Conservation (phyloP, 2,888 invertebrate species). For the Limnephilus marmoratus region DNA sequence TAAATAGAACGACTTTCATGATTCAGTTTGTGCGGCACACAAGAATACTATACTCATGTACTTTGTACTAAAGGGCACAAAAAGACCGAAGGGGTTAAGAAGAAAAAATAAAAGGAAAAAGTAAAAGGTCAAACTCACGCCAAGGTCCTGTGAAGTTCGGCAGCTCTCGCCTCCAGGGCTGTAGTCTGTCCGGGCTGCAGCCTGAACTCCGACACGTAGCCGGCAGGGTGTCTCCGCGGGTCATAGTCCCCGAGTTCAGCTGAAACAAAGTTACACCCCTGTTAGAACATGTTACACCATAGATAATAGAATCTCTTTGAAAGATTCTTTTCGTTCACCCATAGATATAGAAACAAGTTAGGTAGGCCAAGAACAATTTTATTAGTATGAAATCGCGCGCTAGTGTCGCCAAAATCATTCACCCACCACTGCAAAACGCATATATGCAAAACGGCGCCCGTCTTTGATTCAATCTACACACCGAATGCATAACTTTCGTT, state of each 20-base stretch:
- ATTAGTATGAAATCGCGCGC: too few species aligned
- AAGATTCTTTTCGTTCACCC: neutral
- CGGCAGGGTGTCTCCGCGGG: constrained; percentile 89
- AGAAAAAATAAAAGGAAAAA: neutral
- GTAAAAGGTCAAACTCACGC: constrained; percentile 79
- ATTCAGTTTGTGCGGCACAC: too few species aligned
- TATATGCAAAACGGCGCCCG: too few species aligned
- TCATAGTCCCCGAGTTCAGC: constrained; percentile 98
- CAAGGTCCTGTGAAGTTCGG: constrained; percentile 92
- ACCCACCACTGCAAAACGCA: too few species aligned
- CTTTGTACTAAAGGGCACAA: too few species aligned
- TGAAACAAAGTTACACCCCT: constrained; percentile 72
- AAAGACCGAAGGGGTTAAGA: neutral
- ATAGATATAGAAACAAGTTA: too few species aligned
- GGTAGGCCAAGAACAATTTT: too few species aligned
- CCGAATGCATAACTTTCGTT: too few species aligned
- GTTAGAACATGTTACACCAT: neutral
- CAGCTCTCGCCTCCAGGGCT: constrained; percentile 91
- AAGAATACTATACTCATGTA: too few species aligned
- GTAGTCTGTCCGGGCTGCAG: constrained; percentile 94
- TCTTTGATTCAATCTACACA: too few species aligned
- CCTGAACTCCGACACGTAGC: constrained; percentile 96
- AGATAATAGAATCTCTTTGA: neutral
- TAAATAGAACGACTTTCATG: too few species aligned
- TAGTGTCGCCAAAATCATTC: too few species aligned